These are phyloP conservation scores for Mechanitis messenoides DNA, from an alignment of 2,888 invertebrate species.

Conservation along the genomic window DNA sequence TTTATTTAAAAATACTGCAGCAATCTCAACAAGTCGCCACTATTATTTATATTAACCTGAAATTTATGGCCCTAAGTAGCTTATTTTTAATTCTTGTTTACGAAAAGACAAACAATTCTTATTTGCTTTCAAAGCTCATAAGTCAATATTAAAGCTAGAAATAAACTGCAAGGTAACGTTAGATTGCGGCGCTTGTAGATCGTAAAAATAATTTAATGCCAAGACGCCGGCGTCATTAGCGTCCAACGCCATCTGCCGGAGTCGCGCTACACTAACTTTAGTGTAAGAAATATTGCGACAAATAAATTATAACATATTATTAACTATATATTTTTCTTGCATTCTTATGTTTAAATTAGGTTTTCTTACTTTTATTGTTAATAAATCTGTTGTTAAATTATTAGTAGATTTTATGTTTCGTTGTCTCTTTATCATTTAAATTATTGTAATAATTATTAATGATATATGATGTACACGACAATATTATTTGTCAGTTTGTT, in stretches of 20 bases:
- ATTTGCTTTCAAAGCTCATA: slow-evolving; percentile 25
- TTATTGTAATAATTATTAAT: too few relatives aligned
- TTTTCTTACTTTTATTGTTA: too few relatives aligned
- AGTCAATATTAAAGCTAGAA: slow-evolving; percentile 28
- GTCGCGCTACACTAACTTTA: slow-evolving; percentile 28
- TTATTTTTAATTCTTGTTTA: slow-evolving; percentile 1
- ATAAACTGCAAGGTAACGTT: slow-evolving; percentile 17
- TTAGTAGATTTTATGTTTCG: too few relatives aligned
- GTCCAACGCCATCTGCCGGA: slow-evolving; percentile 58
- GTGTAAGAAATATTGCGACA: slow-evolving; percentile 5
- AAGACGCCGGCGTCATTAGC: slow-evolving; percentile 60
- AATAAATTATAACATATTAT: not conserved
- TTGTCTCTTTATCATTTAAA: too few relatives aligned
- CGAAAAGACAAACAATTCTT: slow-evolving; percentile 17
- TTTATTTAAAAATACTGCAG: too few relatives aligned
- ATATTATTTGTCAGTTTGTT: too few relatives aligned
- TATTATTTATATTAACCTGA: too few relatives aligned
- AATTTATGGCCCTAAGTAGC: not conserved
- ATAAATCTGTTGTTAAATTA: too few relatives aligned
- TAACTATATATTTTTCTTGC: not conserved
- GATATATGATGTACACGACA: too few relatives aligned
- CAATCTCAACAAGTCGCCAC: too few relatives aligned
- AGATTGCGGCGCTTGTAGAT: slow-evolving; percentile 42
- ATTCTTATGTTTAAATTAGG: not conserved
- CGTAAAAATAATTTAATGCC: slow-evolving; percentile 72